phyloP scores from a whole-genome alignment of 2,888 invertebrate genomes.

The Ischnus inquisitorius region DNA sequence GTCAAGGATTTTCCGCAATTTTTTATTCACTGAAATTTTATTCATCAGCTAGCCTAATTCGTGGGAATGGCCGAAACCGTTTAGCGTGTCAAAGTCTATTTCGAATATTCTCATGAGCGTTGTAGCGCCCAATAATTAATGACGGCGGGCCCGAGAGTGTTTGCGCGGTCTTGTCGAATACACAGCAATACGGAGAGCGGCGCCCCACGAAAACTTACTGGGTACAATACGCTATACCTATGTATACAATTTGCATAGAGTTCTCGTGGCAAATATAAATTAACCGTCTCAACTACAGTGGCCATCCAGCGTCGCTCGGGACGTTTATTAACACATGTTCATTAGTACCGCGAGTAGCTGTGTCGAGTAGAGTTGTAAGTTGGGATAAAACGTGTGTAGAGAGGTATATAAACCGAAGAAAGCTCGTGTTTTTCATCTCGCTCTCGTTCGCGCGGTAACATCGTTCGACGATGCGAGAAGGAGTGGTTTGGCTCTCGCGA shows the following conservation, averaged over 20 bases:
- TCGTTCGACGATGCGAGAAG: conserved; percentile 37
- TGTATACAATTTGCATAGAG: neutral
- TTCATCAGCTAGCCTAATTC: neutral
- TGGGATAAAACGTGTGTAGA: conserved; percentile 53
- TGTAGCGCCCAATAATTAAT: too few relatives aligned
- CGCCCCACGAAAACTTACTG: too few relatives aligned
- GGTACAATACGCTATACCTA: neutral
- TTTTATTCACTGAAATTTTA: too few relatives aligned
- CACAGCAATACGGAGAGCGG: too few relatives aligned
- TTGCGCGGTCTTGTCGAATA: neutral
- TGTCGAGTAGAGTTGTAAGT: conserved; percentile 64
- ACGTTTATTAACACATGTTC: conserved; percentile 69
- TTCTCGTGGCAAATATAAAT: conserved; percentile 60
- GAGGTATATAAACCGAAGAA: conserved; percentile 40
- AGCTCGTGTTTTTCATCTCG: conserved; percentile 72
- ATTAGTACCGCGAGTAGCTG: conserved; percentile 57
- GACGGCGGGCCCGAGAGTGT: too few relatives aligned
- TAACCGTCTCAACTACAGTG: conserved; percentile 54
- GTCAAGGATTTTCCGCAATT: too few relatives aligned
- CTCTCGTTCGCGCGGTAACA: conserved; percentile 63
- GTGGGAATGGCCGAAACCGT: neutral
- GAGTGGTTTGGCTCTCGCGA: neutral
- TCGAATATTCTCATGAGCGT: neutral
- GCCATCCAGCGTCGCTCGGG: conserved; percentile 32
- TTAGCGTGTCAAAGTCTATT: neutral